Evolutionary conservation across 2,888 invertebrate genomes (phyloP), one percentile per base, ranked within the genome.

Genomic region (Tachina lurida): DNA sequence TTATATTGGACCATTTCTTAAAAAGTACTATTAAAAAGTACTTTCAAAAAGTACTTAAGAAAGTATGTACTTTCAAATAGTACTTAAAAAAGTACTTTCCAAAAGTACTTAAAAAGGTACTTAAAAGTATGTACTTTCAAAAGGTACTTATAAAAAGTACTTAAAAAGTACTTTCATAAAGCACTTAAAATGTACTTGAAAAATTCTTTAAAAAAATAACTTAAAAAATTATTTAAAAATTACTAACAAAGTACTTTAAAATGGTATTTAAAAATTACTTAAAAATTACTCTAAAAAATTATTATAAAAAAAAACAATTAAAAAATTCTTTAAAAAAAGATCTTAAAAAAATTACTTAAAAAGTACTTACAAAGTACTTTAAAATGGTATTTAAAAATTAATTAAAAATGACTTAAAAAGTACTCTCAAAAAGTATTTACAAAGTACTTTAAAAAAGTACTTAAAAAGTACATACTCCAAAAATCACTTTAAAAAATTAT

Each of bases 341-440:
- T 31, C 3, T 31, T 31, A 31, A 31, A 4, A 2, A 31, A 31
- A 22, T 22, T 22, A 22, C 22, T 47, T 1, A 65, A 65, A 45
- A 45, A 45, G 43, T 65, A 45, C 12, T 12, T 43, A 60, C 39
- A n/a, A 19, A 15, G 31, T 60, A 10, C 60, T 10, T 47, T 47
- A 12, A 62, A 54, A 15, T 41, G 17, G 12, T 62, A 17, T 41
- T 49, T 49, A 74, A 31, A 62, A 62, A 43, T n/a, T n/a, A n/a
- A n/a, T n/a, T n/a, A 4, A 2, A 31, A 31, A 22, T 22, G 1
- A 22, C 22, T 47, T 1, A 65, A 65, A 45, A 45, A 45, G 43
- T 65, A 45, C 12, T 12, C n/a, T n/a, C n/a, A n/a, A n/a, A n/a
- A n/a, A n/a, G n/a, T n/a, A n/a, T n/a, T n/a, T 43, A 60, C 39